These are phyloP conservation scores for Macquaria ambigua DNA, from an alignment of 2,113 vertebrate species.

Conservation along the genomic window DNA sequence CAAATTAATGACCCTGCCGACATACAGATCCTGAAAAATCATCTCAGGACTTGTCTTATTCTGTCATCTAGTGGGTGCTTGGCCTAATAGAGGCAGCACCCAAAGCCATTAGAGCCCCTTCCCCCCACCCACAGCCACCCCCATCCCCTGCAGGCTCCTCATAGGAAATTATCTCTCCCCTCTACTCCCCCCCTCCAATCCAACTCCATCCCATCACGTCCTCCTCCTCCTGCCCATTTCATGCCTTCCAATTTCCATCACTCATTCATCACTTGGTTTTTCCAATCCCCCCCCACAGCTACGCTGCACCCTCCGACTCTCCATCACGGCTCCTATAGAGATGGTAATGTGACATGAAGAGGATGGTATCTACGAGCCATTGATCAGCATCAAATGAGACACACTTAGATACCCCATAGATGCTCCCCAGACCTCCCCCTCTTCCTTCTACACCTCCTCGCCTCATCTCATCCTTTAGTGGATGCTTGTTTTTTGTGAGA, in stretches of 20 bases:
- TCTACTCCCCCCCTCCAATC: slow-evolving; percentile 27
- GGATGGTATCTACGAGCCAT: slow-evolving; percentile 75
- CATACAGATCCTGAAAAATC: slow-evolving; percentile 45
- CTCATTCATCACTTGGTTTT: slow-evolving; percentile 60
- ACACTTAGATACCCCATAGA: slow-evolving; percentile 26
- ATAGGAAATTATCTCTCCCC: slow-evolving; percentile 73
- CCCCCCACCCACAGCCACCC: slow-evolving; percentile 16
- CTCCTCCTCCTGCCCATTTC: slow-evolving; percentile 61
- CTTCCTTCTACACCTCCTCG: slow-evolving; percentile 12
- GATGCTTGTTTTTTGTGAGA: background rate
- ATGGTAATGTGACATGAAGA: slow-evolving; percentile 84
- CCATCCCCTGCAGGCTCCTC: slow-evolving; percentile 57
- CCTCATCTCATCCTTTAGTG: slow-evolving; percentile 21
- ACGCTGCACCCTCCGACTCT: slow-evolving; percentile 35
- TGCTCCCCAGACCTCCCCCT: background rate
- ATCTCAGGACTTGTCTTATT: slow-evolving; percentile 45
- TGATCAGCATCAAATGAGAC: slow-evolving; percentile 78
- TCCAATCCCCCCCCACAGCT: background rate
- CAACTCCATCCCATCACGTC: slow-evolving; percentile 40
- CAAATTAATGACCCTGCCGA: slow-evolving; percentile 47
- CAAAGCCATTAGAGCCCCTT: slow-evolving; percentile 64
- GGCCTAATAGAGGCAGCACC: slow-evolving; percentile 62
- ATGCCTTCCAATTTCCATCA: slow-evolving; percentile 63
- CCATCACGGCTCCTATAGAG: slow-evolving; percentile 75
- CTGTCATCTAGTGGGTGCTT: slow-evolving; percentile 48